These are phyloP conservation scores for Bactericera cockerelli DNA, from an alignment of 1,140 invertebrate species.

Conservation along the genomic window DNA sequence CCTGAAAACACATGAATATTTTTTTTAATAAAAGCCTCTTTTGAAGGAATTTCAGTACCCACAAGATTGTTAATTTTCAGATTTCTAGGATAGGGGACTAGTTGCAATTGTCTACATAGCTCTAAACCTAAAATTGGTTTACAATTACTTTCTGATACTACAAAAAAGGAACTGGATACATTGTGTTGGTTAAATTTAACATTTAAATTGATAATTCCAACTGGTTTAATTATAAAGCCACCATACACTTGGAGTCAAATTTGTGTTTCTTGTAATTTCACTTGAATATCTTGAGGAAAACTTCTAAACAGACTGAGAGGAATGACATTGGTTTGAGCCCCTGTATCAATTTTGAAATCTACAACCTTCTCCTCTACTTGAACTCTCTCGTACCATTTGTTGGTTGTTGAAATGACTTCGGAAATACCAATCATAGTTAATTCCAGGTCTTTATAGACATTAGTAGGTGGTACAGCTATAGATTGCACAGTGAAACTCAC, in stretches of 20 bases:
- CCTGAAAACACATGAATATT: slow-evolving; percentile 18
- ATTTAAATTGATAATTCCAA: slow-evolving; percentile 7
- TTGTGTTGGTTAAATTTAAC: slow-evolving; percentile 6
- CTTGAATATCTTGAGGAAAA: slow-evolving; percentile 8
- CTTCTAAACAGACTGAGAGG: slow-evolving; percentile 10
- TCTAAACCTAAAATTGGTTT: slow-evolving; percentile 13
- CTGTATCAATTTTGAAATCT: slow-evolving; percentile 18
- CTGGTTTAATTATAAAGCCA: slow-evolving; percentile 5
- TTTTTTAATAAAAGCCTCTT: slow-evolving; percentile 7
- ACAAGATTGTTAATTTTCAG: too few species aligned
- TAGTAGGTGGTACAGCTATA: too few species aligned
- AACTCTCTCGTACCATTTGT: slow-evolving; percentile 8
- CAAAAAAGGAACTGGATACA: slow-evolving; percentile 3
- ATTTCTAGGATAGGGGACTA: too few species aligned
- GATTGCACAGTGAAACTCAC: slow-evolving; percentile 6
- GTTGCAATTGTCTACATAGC: slow-evolving; percentile 14
- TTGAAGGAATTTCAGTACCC: too few species aligned
- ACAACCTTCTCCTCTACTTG: slow-evolving; percentile 14
- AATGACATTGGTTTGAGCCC: slow-evolving; percentile 18
- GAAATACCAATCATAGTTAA: background rate
- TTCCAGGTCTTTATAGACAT: background rate
- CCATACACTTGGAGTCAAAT: slow-evolving; percentile 13
- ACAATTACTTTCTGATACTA: slow-evolving; percentile 3
- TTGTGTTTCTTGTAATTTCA: slow-evolving; percentile 7
- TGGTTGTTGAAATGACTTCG: background rate